phyloP scores from a whole-genome alignment of 2,113 vertebrate genomes.

The Scalopus aquaticus region DNA sequence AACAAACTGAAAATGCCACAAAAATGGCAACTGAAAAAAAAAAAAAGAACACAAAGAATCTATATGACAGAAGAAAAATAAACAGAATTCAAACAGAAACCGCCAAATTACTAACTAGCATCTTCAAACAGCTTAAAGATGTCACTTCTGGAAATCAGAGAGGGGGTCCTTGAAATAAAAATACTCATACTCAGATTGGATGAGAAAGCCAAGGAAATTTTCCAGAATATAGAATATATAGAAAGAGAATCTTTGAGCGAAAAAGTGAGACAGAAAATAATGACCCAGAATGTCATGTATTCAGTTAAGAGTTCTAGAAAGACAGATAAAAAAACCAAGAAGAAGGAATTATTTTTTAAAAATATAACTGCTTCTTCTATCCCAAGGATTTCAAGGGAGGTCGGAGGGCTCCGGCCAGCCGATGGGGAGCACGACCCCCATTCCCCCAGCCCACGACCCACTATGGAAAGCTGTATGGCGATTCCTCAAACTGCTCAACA shows the following conservation, averaged over 20 bases:
- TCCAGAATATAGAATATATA: background rate
- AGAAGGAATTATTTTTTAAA: background rate
- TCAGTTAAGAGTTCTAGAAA: slow-evolving; percentile 48
- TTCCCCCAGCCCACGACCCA: too few relatives aligned
- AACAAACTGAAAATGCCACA: background rate
- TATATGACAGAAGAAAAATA: background rate
- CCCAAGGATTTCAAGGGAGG: too few relatives aligned
- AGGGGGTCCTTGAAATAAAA: background rate
- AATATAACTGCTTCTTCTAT: background rate
- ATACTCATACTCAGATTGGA: background rate
- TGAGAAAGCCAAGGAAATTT: slow-evolving; percentile 5
- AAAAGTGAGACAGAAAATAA: background rate
- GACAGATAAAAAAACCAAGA: background rate
- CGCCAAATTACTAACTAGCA: background rate
- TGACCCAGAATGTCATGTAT: background rate
- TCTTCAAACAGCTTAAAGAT: background rate
- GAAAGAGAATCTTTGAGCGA: background rate
- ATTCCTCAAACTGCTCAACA: too few relatives aligned
- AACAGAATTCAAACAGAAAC: background rate
- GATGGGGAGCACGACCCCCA: too few relatives aligned
- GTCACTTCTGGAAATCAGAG: background rate
- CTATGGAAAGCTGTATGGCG: too few relatives aligned
- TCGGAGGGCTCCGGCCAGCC: too few relatives aligned
- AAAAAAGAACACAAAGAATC: background rate
- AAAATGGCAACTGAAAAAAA: background rate